Base-by-base conservation (phyloP, 2,113 vertebrate genomes). In the Saccopteryx bilineata region DNA sequence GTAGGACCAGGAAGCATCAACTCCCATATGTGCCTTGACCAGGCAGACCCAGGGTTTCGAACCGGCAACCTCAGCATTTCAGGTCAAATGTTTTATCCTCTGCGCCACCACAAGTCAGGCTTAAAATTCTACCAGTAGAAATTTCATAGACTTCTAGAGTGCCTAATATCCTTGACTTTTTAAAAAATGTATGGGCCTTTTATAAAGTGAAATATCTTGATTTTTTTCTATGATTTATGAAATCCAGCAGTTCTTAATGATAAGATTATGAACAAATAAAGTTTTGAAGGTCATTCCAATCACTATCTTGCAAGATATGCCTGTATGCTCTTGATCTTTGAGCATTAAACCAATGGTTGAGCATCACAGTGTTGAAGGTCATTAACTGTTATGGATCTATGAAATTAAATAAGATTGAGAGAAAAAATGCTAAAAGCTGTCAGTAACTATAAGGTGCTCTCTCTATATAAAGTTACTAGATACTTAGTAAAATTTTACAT, bases 241-340 rank as follows among this genome's bases (percentile, higher is more conserved):
- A 96, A 90, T 95, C 46, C 71, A 92, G 18, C 24, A 60, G 31
- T 89, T 52, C 90, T 95, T 72, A 60, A 12, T 84, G 68, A 31
- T 84, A 26, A 95, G 76, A 92, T 83, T 88, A 84, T 85, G 61
- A 82, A 39, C 26, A 91, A 95, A 91, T 92, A 82, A 93, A 52
- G 46, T 2, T 46, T 2, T 88, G 68, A 92, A 94, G 85, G 74
- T 95, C 87, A 91, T 86, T 82, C 92, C 58, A 84, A 91, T 95
- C 68, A 90, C 66, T 90, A 26, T 85, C 74, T 82, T 95, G 13
- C 12, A 58, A 14, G 28, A 48, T 48, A 86, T 66, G 58, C 56
- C 74, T 90, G 72, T 85, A 21, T 91, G 83, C 26, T 56, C 66
- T 93, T 96, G 78, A 96, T 58, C 78, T 96, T 74, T 97, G 78